Conservation (phyloP, 1,140 invertebrate genomes). For the Archegozetes longisetosus region DNA sequence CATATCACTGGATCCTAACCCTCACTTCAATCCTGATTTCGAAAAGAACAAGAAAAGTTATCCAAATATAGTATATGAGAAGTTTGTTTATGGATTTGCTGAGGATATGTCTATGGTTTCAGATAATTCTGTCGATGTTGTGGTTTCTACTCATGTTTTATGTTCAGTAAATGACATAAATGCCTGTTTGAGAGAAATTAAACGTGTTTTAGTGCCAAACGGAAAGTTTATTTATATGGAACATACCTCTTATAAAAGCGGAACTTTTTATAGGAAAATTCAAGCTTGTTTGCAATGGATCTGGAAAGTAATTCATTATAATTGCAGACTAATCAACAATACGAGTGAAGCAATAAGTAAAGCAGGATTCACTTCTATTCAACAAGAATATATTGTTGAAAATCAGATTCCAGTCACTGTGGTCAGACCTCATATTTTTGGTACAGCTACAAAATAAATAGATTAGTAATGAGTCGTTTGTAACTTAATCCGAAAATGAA, state of each 20-base stretch:
- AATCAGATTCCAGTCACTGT: background rate
- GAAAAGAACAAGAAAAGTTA: background rate
- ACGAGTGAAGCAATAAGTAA: background rate
- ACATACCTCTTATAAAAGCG: background rate
- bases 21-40: conserved; percentile 9
- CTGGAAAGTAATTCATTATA: background rate
- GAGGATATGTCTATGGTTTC: conserved; percentile 26
- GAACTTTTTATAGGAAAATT: background rate
- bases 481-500: too few relatives aligned
- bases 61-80: conserved; percentile 8
- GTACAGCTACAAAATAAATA: background rate
- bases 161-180: conserved; percentile 25
- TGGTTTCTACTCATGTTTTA: conserved; percentile 27
- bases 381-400: background rate
- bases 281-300: background rate
- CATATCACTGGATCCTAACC: conserved; percentile 15
- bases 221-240: background rate
- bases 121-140: conserved; percentile 26
- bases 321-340: background rate
- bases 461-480: too few relatives aligned
- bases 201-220: conserved; percentile 26
- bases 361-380: background rate
- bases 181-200: conserved; percentile 24
- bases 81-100: conserved; percentile 22
- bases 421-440: background rate